phyloP scores from a whole-genome alignment of 1,140 invertebrate species.

The Calliphora vicina region DNA sequence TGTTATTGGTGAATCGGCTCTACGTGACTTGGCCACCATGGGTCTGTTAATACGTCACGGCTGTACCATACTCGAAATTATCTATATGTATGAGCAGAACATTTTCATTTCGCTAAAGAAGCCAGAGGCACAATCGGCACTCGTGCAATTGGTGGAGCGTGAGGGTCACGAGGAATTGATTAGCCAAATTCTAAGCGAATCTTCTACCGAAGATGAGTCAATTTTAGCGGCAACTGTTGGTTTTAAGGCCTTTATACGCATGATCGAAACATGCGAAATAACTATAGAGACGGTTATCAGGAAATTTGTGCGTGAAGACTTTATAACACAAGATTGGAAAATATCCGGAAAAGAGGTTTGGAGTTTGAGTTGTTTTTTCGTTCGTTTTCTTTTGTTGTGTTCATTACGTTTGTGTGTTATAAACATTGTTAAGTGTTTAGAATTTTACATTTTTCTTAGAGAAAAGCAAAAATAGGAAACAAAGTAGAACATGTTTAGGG shows the following conservation, averaged over 20 bases:
- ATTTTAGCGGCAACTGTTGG: constrained; percentile 78
- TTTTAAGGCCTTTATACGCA: constrained; percentile 83
- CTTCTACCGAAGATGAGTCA: constrained; percentile 77
- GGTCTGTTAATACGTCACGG: constrained; percentile 78
- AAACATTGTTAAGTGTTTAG: constrained; percentile 26
- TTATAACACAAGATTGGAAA: constrained; percentile 80
- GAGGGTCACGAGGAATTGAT: constrained; percentile 81
- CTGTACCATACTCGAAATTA: constrained; percentile 78
- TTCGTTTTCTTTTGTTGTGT: constrained; percentile 26
- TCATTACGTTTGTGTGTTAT: not conserved
- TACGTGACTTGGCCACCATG: constrained; percentile 82
- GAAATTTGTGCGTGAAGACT: constrained; percentile 82
- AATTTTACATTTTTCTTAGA: too few species aligned
- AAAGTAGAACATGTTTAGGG: too few species aligned
- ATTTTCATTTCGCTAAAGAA: constrained; percentile 79
- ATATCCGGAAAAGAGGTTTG: constrained; percentile 63
- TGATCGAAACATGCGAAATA: constrained; percentile 80
- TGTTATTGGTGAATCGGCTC: constrained; percentile 74
- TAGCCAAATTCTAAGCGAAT: constrained; percentile 80
- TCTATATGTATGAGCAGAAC: constrained; percentile 77
- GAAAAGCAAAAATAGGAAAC: too few species aligned
- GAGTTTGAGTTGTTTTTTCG: constrained; percentile 44
- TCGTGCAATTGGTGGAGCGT: constrained; percentile 82
- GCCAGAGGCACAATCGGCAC: constrained; percentile 80
- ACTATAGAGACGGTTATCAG: constrained; percentile 84